Conservation (phyloP, 2,797 vertebrate species). For the Paratrypauchen microcephalus region DNA sequence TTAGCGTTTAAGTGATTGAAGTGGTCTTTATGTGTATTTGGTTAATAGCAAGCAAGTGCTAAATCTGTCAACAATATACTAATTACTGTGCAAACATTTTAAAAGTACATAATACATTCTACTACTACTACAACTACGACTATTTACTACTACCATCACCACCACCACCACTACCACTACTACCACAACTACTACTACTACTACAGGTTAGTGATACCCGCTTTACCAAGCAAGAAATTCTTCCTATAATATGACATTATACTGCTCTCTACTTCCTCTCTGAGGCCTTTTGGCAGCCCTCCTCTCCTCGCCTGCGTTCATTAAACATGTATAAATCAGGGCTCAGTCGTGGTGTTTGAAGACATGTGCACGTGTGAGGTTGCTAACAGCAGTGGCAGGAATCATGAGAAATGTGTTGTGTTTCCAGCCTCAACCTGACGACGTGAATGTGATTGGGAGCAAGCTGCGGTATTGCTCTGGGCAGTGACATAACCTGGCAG, state of each 20-base stretch:
- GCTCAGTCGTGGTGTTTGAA: slow-evolving; percentile 55
- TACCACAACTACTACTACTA: neutral
- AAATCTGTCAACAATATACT: neutral
- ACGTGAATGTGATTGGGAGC: neutral
- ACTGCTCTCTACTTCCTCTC: slow-evolving; percentile 46
- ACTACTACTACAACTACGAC: neutral
- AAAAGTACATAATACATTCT: neutral
- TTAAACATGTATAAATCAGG: slow-evolving; percentile 70
- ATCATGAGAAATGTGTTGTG: neutral
- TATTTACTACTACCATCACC: too few species aligned
- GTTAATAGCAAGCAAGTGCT: neutral
- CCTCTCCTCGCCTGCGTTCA: slow-evolving; percentile 53
- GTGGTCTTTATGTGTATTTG: neutral
- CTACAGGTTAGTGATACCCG: neutral
- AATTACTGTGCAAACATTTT: neutral
- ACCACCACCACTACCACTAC: too few species aligned
- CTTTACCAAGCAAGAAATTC: neutral
- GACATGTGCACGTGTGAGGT: slow-evolving; percentile 35
- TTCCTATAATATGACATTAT: slow-evolving; percentile 18
- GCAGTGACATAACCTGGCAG: slow-evolving; percentile 14
- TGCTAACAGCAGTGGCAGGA: slow-evolving; percentile 15
- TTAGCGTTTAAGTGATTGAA: neutral
- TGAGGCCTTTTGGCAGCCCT: slow-evolving; percentile 24
- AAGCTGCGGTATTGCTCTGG: slow-evolving; percentile 4
- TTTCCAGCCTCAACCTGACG: slow-evolving; percentile 11